Base-by-base conservation (phyloP, 2,113 vertebrate genomes). In the Rhinoptilus africanus region DNA sequence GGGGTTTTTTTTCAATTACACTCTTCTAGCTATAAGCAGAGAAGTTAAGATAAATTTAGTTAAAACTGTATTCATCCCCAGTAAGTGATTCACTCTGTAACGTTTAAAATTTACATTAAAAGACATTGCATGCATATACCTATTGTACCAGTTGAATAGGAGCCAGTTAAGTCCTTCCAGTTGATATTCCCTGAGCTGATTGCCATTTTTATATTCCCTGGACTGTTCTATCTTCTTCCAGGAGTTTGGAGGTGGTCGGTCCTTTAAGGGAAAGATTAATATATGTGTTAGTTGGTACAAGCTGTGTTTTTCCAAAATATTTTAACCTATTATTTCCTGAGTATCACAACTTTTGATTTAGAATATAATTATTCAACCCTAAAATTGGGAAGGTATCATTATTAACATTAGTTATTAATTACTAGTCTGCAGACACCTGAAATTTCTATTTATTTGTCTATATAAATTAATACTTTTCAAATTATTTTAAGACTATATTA, bases 101-200 rank as follows among this genome's bases (percentile, higher is more conserved):
- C 17, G 12, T 66, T 71, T 59, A 82, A 96, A 77, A 62, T 43
- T 37, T 37, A 47, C 10, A 74, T 73, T 47, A 67, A 64, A 79
- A 91, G 84, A 54, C 17, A 68, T 60, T 82, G 24, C 67, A 92
- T 75, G 69, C 50, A 85, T 98, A 96, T 98, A 99, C 99, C 99
- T 99, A 98, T 99, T 99, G 97, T 99, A 99, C 99, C 99, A 99
- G 98, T 99, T 99, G 98, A 99, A 99, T 3, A 99, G 98, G 54
- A 99, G 99, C 99, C 99, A 99, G 98, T 99, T 99, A 96, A 99
- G 99, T 97, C 99, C 99, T 98, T 99, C 99, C 68, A 99, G 98
- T 97, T 99, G 99, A 97, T 99, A 99, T 96, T 99, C 99, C 99
- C 99, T 99, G 99, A 99, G 99, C 98, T 99, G 98, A 98, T 99